Base-by-base conservation (phyloP, 2,113 vertebrate genomes). In the Morone saxatilis region DNA sequence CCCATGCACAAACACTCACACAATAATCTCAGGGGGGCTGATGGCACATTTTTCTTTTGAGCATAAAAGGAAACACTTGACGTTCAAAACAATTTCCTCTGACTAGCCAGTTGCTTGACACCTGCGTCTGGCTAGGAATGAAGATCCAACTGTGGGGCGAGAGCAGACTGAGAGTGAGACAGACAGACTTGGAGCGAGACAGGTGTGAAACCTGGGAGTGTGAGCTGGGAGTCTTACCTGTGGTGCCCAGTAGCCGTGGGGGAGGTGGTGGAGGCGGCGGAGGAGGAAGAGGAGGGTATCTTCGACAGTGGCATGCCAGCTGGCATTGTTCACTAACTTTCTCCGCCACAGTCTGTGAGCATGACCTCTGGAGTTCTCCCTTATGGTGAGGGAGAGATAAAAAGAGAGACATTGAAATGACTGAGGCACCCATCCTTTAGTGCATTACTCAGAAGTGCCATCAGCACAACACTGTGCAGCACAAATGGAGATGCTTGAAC, bases 361-460 rank as follows among this genome's bases (percentile, higher is more conserved):
- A 98, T 95, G 97, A 97, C 94, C 96, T 97, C 96, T 98, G 98
- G 89, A 97, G 96, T 90, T 99, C 97, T 78, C 95, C 97, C 84
- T 96, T 95, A 88, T 96, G 95, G 91, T 95, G 92, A 91, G 86
- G 63, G 91, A 81, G 74, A 89, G 91, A 69, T 50, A 71, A 43
- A 62, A 7, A 76, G 78, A 70, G 74, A 85, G 71, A 77, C 54
- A 88, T 68, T 78, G 78, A 82, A 87, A 83, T 76, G 75, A 85
- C 67, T 81, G 77, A 84, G 68, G 75, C 65, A 78, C 71, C 59
- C 57, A 40, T 88, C 84, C 78, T 89, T 85, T 56, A 88, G 74
- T 54, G 73, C 73, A 89, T 85, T 75, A 88, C 89, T 71, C 86
- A 82, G 11, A 80, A 86, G 82, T 78, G 69, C 82, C 86, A 90